Evolutionary conservation across 2,888 invertebrate species (phyloP).

Genomic region (Rhorus exstirpatorius): DNA sequence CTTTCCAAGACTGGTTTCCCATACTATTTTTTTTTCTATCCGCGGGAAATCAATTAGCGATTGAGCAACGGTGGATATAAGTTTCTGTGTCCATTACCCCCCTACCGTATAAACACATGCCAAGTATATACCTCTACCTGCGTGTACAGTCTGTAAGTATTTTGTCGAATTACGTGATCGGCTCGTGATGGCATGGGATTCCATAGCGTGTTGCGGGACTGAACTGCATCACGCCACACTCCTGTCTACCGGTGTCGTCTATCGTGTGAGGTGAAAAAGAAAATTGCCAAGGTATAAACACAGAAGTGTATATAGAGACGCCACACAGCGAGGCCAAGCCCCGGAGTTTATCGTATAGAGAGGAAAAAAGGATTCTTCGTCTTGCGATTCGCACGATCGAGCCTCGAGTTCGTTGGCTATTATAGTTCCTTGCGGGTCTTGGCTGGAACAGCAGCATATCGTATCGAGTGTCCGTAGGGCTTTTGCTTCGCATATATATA

Average conservation of each 20-base stretch:
- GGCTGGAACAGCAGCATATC: slow-evolving; percentile 37
- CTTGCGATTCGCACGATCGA: slow-evolving; percentile 32
- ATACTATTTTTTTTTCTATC: too few species aligned
- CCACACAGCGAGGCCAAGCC: slow-evolving; percentile 33
- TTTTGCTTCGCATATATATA: slow-evolving; percentile 13
- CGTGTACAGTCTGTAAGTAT: slow-evolving; percentile 29
- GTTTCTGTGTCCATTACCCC: slow-evolving; percentile 42
- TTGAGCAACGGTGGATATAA: slow-evolving; percentile 32
- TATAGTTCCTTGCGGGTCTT: slow-evolving; percentile 33
- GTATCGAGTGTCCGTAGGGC: slow-evolving; percentile 51
- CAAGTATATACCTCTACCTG: background rate
- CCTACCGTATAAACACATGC: slow-evolving; percentile 2
- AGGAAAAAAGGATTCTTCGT: slow-evolving; percentile 18
- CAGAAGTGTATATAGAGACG: slow-evolving; percentile 15
- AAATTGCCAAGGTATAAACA: slow-evolving; percentile 16
- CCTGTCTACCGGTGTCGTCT: slow-evolving; percentile 5
- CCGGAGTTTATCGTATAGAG: slow-evolving; percentile 39
- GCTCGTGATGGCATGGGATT: slow-evolving; percentile 42
- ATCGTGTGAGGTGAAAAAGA: slow-evolving; percentile 20
- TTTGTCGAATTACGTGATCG: slow-evolving; percentile 67
- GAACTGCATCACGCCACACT: slow-evolving; percentile 13
- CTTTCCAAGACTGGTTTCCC: too few species aligned
- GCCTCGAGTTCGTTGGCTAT: slow-evolving; percentile 42
- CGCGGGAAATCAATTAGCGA: slow-evolving; percentile 64
- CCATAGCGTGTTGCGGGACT: background rate